Evolutionary conservation across 2,888 invertebrate genomes (phyloP).

Genomic region (Pachliopta kotzebuea): DNA sequence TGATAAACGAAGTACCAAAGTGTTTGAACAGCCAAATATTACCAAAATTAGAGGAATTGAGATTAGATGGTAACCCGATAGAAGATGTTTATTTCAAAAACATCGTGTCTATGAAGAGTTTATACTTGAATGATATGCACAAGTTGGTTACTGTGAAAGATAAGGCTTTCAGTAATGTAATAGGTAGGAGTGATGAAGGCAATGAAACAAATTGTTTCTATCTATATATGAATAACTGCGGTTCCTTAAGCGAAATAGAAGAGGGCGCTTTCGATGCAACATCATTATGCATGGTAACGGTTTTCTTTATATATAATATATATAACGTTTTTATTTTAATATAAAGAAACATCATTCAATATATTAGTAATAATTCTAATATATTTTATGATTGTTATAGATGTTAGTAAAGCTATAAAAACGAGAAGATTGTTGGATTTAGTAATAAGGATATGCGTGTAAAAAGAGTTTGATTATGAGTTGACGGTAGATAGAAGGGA

Average conservation of each 20-base stretch:
- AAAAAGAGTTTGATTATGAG: too few species aligned
- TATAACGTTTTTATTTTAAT: too few species aligned
- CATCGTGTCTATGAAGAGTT: conserved; percentile 61
- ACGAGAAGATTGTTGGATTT: too few species aligned
- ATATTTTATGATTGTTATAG: too few species aligned
- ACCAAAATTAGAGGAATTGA: conserved; percentile 70
- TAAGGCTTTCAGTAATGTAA: conserved; percentile 73
- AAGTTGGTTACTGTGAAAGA: conserved; percentile 57
- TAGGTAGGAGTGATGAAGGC: conserved; percentile 54
- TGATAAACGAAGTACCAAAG: conserved; percentile 66
- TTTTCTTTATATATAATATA: too few species aligned
- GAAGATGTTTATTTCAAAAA: conserved; percentile 68
- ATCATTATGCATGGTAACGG: conserved; percentile 76
- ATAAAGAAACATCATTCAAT: too few species aligned
- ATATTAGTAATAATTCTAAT: too few species aligned
- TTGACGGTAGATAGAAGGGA: too few species aligned
- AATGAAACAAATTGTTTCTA: conserved; percentile 63
- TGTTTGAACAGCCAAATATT: conserved; percentile 61
- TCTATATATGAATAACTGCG: conserved; percentile 71
- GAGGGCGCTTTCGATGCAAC: conserved; percentile 73
- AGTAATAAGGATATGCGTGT: too few species aligned
- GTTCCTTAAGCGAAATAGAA: conserved; percentile 58
- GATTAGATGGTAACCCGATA: conserved; percentile 78
- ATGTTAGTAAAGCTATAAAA: too few species aligned
- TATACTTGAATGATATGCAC: conserved; percentile 67